Base-by-base conservation (phyloP, 30 jellyfish, hydroid and myxozoan species). In the Sanderia malayensis region DNA sequence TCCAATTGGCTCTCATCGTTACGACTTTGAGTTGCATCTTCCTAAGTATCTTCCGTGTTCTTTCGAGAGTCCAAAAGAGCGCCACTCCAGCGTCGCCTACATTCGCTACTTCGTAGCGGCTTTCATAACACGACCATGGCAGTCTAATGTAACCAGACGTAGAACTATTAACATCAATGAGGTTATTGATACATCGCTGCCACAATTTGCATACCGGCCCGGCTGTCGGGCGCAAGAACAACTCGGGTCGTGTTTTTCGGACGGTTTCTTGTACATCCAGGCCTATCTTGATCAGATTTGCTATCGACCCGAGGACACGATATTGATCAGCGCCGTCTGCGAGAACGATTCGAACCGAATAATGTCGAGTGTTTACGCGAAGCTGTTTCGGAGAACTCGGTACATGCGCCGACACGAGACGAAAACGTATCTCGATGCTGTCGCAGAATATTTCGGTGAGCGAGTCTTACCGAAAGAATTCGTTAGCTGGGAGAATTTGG, bases 61-160 rank as follows among this genome's bases (percentile, higher is more conserved):
- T 6, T 93, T 93, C 66, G 95, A 93, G 58, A 93, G 99, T 66
- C 99, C 99, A 27, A 80, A 73, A 28, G 95, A 93, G 4, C 93
- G 81, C 7, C 87, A 83, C 25, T 63, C 44, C 37, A 94, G 95
- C 4, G 58, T 74, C 21, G 86, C 85, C 47, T 84, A 26, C 53
- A 89, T 82, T 4, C 83, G 83, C 13, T 93, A 93, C 77, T 70
- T 23, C 52, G 64, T 93, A 21, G 77, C 70, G 62, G 99, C 96
- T 6, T 61, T 88, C 9, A 74, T 93, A 1, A 46, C 78, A 2
- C 82, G 96, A 27, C 96, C 96, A 26, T 70, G 90, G 83, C 79
- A 68, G 57, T 31, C 58, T 4, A 80, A 79, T 44, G 67, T 58
- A 21, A 23, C 74, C 7, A 80, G 70, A 30, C 64, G 44, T 21